Conservation (phyloP, 2,113 vertebrate genomes). For the Petrocephalus zakoni region DNA sequence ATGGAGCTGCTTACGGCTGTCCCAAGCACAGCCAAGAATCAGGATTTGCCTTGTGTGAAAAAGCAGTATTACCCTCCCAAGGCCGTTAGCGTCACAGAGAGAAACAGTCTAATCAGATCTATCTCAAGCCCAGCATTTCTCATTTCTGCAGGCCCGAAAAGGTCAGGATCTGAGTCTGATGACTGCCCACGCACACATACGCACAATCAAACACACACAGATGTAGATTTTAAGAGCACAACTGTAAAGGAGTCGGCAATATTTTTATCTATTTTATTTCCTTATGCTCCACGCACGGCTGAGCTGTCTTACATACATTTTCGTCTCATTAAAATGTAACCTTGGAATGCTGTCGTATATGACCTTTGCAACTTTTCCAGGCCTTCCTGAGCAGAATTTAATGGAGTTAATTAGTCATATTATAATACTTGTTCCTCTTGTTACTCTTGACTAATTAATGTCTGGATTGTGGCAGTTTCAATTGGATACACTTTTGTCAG, state of each 20-base stretch:
- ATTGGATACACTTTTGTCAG: conserved; percentile 8
- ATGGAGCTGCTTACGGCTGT: background rate
- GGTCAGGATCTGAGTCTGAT: conserved; percentile 31
- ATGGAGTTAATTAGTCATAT: conserved; percentile 34
- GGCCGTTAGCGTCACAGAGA: conserved; percentile 16
- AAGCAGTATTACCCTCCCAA: background rate
- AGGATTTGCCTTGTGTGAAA: background rate
- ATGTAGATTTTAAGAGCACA: background rate
- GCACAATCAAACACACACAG: background rate
- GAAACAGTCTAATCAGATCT: conserved; percentile 21
- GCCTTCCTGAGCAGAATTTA: conserved; percentile 23
- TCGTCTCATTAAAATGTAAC: conserved; percentile 37
- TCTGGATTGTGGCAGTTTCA: conserved; percentile 25
- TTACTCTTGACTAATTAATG: conserved; percentile 36
- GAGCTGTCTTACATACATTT: background rate
- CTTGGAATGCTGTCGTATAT: conserved; percentile 41
- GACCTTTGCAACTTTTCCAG: conserved; percentile 40
- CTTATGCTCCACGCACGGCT: background rate
- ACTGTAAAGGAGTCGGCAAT: background rate
- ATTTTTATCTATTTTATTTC: background rate
- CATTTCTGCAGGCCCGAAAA: conserved; percentile 26
- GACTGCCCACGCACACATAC: background rate
- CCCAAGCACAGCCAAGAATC: background rate
- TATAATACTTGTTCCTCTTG: conserved; percentile 26
- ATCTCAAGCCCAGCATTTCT: conserved; percentile 26